phyloP scores from a whole-genome alignment of 2,888 invertebrate species.

The Pristionchus entomophagus region DNA sequence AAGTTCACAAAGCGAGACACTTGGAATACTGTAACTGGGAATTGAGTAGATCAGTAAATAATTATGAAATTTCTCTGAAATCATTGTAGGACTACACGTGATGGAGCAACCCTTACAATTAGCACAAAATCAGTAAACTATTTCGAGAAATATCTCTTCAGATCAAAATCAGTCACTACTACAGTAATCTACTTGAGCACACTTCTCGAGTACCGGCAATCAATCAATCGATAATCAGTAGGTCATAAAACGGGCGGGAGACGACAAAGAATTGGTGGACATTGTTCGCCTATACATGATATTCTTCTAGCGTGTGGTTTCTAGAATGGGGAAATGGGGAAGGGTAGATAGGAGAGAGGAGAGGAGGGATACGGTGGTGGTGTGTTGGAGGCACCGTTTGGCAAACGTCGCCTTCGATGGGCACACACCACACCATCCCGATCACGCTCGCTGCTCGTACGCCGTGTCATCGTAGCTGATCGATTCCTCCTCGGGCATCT shows the following conservation, averaged over 20 bases:
- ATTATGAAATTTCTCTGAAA: slow-evolving; percentile 1
- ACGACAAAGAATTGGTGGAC: background rate
- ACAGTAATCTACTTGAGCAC: background rate
- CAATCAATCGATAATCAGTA: background rate
- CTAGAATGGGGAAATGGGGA: background rate
- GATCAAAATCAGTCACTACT: background rate
- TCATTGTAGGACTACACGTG: background rate
- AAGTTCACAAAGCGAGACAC: background rate
- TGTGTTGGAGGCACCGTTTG: background rate
- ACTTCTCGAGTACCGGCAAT: background rate
- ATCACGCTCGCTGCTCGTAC: background rate
- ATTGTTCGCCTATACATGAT: background rate
- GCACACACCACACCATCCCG: background rate
- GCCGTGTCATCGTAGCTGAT: slow-evolving; percentile 11
- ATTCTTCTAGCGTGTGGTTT: background rate
- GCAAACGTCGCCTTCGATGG: background rate
- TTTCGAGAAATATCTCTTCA: background rate
- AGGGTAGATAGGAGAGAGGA: background rate
- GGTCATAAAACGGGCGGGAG: background rate
- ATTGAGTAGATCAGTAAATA: background rate
- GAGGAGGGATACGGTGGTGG: background rate
- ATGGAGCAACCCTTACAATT: background rate
- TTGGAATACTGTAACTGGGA: background rate
- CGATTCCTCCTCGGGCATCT: background rate
- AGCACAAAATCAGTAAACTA: background rate